phyloP scores from a whole-genome alignment of 2,113 vertebrate species.

The Silurus glanis region DNA sequence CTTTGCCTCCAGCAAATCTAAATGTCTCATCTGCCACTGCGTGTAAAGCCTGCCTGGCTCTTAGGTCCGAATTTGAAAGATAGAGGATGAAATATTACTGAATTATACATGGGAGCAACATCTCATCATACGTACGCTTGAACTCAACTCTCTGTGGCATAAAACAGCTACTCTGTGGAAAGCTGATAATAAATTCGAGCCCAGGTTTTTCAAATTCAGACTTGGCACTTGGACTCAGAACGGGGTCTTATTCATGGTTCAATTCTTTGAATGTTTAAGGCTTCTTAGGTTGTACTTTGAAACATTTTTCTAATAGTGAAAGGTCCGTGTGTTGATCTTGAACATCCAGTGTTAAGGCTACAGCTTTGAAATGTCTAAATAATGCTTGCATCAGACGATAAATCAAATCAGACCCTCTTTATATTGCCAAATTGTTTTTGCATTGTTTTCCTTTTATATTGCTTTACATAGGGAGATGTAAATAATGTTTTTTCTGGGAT shows the following conservation, averaged over 20 bases:
- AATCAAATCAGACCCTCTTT: neutral
- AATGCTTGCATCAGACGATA: neutral
- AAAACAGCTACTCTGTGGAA: neutral
- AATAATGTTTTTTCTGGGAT: neutral
- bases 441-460: neutral
- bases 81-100: conserved; percentile 42
- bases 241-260: neutral
- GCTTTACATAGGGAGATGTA: neutral
- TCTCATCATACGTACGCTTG: conserved; percentile 17
- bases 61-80: conserved; percentile 50
- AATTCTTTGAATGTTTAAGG: neutral
- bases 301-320: neutral
- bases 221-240: neutral
- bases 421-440: neutral
- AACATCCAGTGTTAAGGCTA: neutral
- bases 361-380: neutral
- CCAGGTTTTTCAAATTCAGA: neutral
- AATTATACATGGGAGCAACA: conserved; percentile 50
- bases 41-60: conserved; percentile 26
- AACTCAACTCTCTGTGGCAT: conserved; percentile 15
- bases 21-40: conserved; percentile 46
- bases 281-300: neutral
- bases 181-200: neutral
- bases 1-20: conserved; percentile 24
- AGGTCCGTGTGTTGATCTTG: neutral